Conservation (phyloP, 2,797 vertebrate species). For the Todus mexicanus region DNA sequence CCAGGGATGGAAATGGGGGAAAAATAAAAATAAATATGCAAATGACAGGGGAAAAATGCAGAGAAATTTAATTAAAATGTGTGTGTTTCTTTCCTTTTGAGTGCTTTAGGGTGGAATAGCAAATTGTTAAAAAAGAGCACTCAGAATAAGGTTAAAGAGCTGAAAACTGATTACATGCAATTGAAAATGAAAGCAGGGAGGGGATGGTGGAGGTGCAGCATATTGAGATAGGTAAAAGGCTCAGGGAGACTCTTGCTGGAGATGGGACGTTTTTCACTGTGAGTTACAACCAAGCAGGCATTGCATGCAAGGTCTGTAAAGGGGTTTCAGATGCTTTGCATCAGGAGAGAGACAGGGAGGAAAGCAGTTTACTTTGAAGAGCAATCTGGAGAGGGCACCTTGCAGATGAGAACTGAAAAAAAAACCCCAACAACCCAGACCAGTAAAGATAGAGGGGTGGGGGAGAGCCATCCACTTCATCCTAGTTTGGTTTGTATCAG, state of each 20-base stretch:
- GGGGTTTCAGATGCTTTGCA: neutral
- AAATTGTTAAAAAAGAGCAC: constrained; percentile 65
- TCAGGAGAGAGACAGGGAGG: neutral
- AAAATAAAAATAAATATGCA: constrained; percentile 64
- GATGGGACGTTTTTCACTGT: constrained; percentile 45
- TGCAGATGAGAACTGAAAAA: neutral
- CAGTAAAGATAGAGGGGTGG: neutral
- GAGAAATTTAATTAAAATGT: constrained; percentile 73
- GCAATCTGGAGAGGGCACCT: constrained; percentile 28
- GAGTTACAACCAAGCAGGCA: constrained; percentile 37
- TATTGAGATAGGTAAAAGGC: constrained; percentile 39
- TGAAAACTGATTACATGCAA: constrained; percentile 59
- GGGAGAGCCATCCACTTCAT: neutral
- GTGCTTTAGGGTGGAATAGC: constrained; percentile 65
- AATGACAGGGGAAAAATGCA: constrained; percentile 47
- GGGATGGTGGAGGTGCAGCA: neutral
- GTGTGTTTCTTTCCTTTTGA: constrained; percentile 65
- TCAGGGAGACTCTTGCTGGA: constrained; percentile 1
- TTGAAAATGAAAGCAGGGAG: constrained; percentile 61
- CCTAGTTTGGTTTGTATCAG: neutral
- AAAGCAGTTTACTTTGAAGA: constrained; percentile 37
- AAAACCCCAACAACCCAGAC: neutral
- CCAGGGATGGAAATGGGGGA: constrained; percentile 15
- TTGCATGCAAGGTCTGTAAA: neutral
- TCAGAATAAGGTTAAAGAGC: constrained; percentile 71